Conservation (phyloP, 2,113 vertebrate species). For the Arizona elegans region DNA sequence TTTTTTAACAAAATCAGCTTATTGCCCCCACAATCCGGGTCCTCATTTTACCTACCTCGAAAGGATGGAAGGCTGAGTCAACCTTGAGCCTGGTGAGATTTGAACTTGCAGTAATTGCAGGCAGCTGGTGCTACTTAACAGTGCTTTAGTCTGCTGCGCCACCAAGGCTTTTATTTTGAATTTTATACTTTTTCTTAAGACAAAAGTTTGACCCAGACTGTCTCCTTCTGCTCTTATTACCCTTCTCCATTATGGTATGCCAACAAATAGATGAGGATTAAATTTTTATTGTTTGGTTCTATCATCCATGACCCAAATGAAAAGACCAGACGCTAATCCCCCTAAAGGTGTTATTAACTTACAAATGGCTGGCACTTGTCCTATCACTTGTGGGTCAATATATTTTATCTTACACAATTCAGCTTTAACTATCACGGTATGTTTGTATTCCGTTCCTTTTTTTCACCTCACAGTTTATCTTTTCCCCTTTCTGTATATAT, state of each 20-base stretch:
- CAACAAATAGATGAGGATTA: not conserved
- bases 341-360: not conserved
- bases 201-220: not conserved
- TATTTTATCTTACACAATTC: not conserved
- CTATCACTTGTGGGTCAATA: not conserved
- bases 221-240: not conserved
- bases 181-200: not conserved
- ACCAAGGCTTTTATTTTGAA: not conserved
- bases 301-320: not conserved
- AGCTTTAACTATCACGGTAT: not conserved
- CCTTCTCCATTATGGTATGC: not conserved
- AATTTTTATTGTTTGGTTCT: not conserved
- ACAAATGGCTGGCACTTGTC: not conserved
- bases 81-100: too few species aligned
- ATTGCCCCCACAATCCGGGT: too few species aligned
- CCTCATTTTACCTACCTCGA: too few species aligned
- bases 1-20: too few species aligned
- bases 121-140: too few species aligned
- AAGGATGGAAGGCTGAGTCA: too few species aligned
- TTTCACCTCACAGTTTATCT: not conserved
- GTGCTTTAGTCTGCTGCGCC: too few species aligned
- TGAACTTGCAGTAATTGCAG: too few species aligned
- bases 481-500: not conserved
- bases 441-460: not conserved
- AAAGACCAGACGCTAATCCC: not conserved